Conservation (phyloP, 1,140 invertebrate genomes). For the Tribolium madens region DNA sequence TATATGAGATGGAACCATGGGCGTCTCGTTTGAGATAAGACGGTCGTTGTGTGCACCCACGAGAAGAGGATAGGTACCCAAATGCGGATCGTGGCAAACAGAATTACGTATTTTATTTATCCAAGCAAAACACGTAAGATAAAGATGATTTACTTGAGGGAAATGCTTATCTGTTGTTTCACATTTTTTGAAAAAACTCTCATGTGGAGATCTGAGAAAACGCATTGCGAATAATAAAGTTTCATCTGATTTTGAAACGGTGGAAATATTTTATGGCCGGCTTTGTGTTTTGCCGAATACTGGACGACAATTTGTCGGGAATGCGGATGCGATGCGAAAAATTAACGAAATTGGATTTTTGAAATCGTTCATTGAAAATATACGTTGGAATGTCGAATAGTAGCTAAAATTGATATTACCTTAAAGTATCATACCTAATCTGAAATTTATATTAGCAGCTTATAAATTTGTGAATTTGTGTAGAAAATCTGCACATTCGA, state of each 20-base stretch:
- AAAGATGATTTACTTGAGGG: not conserved
- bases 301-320: not conserved
- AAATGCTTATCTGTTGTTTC: not conserved
- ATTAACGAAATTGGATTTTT: not conserved
- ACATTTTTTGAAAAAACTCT: not conserved
- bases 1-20: constrained; percentile 1
- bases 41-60: constrained; percentile 2
- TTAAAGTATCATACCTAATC: too few relatives aligned
- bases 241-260: not conserved
- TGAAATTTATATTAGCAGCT: too few relatives aligned
- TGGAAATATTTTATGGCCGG: not conserved
- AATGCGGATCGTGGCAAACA: not conserved
- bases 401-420: not conserved
- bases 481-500: too few relatives aligned
- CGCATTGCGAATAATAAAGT: not conserved
- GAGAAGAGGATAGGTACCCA: not conserved
- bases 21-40: constrained; percentile 1
- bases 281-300: not conserved
- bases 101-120: not conserved
- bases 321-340: not conserved
- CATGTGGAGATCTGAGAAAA: not conserved
- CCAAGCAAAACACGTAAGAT: not conserved
- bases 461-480: too few relatives aligned
- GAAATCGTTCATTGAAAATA: not conserved
- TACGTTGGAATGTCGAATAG: not conserved